Evolutionary conservation across 2,797 vertebrate genomes (phyloP).

Genomic region (Hydrophis major): DNA sequence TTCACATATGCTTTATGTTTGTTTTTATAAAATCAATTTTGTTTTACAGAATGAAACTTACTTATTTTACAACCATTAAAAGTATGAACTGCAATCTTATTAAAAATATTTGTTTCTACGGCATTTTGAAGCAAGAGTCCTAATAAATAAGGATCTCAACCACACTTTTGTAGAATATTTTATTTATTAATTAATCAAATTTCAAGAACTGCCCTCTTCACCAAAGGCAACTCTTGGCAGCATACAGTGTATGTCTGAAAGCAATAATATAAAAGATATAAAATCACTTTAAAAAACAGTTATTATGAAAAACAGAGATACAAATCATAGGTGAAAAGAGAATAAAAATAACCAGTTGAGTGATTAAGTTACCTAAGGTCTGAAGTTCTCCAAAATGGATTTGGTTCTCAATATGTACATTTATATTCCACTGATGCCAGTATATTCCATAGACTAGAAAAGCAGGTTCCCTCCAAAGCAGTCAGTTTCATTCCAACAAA

Average conservation of each 20-base stretch:
- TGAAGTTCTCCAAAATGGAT: not conserved
- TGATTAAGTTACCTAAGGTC: not conserved
- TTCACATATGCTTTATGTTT: not conserved
- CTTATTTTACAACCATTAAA: not conserved
- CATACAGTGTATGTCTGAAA: no score
- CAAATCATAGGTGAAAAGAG: no score
- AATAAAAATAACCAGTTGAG: no score
- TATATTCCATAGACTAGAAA: not conserved
- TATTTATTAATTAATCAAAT: no score
- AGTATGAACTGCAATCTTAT: not conserved
- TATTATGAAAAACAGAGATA: no score
- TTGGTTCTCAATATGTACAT: not conserved
- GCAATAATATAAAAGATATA: no score
- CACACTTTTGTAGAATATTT: not conserved
- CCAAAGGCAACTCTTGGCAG: no score
- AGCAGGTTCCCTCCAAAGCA: not conserved
- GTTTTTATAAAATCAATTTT: not conserved
- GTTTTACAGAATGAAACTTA: not conserved
- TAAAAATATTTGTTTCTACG: not conserved
- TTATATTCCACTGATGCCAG: not conserved
- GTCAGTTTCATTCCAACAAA: not conserved
- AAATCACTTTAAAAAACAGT: no score
- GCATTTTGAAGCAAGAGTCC: fast-evolving
- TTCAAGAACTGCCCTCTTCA: no score
- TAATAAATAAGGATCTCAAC: not conserved